phyloP scores from a whole-genome alignment of 2,797 vertebrate genomes.

The Anniella stebbinsi region DNA sequence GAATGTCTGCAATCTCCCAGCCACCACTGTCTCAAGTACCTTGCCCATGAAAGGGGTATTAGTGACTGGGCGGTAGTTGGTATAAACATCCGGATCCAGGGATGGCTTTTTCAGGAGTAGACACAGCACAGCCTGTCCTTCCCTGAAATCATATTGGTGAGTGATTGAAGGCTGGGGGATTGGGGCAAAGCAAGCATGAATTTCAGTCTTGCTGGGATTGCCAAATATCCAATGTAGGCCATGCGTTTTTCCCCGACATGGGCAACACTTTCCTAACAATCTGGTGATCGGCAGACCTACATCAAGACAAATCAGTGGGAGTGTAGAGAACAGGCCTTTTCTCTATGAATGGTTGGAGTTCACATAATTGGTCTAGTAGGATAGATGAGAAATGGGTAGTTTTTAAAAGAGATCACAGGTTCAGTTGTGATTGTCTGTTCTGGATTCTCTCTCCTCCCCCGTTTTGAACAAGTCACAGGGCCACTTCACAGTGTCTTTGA shows the following conservation, averaged over 20 bases:
- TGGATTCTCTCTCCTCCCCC: background rate
- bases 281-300: background rate
- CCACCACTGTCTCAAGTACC: too few relatives aligned
- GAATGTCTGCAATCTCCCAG: too few relatives aligned
- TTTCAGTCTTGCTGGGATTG: background rate
- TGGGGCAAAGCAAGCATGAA: background rate
- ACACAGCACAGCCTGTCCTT: background rate
- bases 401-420: background rate
- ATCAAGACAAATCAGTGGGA: background rate
- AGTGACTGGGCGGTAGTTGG: too few relatives aligned
- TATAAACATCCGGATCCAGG: too few relatives aligned
- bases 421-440: background rate
- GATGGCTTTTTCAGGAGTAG: too few relatives aligned
- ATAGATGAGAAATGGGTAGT: background rate
- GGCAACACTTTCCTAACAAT: background rate
- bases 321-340: background rate
- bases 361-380: conserved; percentile 24
- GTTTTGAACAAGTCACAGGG: background rate
- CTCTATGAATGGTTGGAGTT: conserved; percentile 12
- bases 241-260: background rate
- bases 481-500: background rate
- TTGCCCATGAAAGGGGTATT: too few relatives aligned
- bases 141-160: background rate
- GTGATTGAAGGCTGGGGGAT: background rate
- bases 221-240: background rate